Conservation (phyloP, 2,113 vertebrate genomes). For the Ceyx melanurus region DNA sequence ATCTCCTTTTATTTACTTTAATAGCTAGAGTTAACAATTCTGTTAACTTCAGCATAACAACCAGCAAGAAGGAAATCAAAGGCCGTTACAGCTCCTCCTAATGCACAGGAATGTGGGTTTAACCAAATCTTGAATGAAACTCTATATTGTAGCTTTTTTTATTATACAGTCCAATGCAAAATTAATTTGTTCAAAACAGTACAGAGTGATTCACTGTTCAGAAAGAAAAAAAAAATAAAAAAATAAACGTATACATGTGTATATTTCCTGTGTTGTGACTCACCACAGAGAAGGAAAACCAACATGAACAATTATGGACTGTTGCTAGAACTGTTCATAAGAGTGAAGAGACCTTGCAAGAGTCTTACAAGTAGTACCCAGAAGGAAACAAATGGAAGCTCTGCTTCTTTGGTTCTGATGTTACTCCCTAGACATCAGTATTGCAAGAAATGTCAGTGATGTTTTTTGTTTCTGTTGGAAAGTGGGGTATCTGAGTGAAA, state of each 20-base stretch:
- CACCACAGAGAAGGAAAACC: not conserved
- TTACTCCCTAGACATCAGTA: not conserved
- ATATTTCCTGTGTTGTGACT: not conserved
- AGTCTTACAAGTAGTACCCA: not conserved
- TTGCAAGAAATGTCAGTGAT: not conserved
- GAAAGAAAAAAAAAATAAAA: not conserved
- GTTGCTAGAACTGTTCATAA: not conserved
- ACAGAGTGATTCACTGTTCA: not conserved
- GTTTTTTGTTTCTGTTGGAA: not conserved
- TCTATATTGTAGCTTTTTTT: not conserved
- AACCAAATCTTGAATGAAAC: not conserved
- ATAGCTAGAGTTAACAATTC: not conserved
- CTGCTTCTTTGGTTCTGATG: not conserved
- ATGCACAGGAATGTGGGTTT: not conserved
- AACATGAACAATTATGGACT: not conserved
- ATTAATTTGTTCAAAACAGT: not conserved
- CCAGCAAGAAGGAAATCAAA: not conserved
- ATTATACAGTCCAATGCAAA: not conserved
- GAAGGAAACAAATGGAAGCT: not conserved
- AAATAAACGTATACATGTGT: not conserved
- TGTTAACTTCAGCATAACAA: not conserved
- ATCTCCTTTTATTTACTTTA: not conserved
- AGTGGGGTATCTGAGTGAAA: not conserved
- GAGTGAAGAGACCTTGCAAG: not conserved
- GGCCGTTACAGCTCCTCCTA: not conserved